These are phyloP conservation scores for Amia ocellicauda DNA, from an alignment of 2,113 vertebrate genomes.

Conservation along the genomic window DNA sequence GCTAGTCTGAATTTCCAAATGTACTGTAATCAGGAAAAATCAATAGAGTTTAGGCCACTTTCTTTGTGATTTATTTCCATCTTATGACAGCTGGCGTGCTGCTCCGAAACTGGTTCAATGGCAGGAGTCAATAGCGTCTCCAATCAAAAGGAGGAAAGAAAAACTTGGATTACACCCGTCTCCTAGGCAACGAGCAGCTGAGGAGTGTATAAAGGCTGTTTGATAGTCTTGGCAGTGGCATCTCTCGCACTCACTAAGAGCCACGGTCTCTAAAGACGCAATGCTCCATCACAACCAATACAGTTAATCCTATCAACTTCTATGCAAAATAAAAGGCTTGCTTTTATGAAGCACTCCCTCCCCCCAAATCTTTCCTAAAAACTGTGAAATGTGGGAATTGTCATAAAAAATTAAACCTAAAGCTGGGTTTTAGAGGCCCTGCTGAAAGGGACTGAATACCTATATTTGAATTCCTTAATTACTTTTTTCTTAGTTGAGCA, in stretches of 20 bases:
- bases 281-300: slow-evolving; percentile 36
- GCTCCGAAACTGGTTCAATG: slow-evolving; percentile 39
- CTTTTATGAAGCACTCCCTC: slow-evolving; percentile 22
- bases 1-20: slow-evolving; percentile 44
- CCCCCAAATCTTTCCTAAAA: slow-evolving; percentile 2
- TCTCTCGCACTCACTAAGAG: slow-evolving; percentile 39
- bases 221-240: slow-evolving; percentile 46
- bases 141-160: slow-evolving; percentile 27
- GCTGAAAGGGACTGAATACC: slow-evolving; percentile 5
- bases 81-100: slow-evolving; percentile 37
- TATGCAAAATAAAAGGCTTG: slow-evolving; percentile 32
- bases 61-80: slow-evolving; percentile 54
- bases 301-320: slow-evolving; percentile 42
- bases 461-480: slow-evolving; percentile 13
- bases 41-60: slow-evolving; percentile 50
- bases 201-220: slow-evolving; percentile 43
- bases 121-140: slow-evolving; percentile 41
- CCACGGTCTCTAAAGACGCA: slow-evolving; percentile 33
- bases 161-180: slow-evolving; percentile 46
- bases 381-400: slow-evolving; percentile 21
- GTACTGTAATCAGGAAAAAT: slow-evolving; percentile 55
- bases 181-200: slow-evolving; percentile 46
- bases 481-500: not conserved
- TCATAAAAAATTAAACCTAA: slow-evolving; percentile 3
- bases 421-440: slow-evolving; percentile 10